Percentiles rank a stretch among this genome's conserved stretches.
These are phyloP conservation scores for Lagopus leucura DNA, from an alignment of 2,113 vertebrate species.

Conservation along the genomic window DNA sequence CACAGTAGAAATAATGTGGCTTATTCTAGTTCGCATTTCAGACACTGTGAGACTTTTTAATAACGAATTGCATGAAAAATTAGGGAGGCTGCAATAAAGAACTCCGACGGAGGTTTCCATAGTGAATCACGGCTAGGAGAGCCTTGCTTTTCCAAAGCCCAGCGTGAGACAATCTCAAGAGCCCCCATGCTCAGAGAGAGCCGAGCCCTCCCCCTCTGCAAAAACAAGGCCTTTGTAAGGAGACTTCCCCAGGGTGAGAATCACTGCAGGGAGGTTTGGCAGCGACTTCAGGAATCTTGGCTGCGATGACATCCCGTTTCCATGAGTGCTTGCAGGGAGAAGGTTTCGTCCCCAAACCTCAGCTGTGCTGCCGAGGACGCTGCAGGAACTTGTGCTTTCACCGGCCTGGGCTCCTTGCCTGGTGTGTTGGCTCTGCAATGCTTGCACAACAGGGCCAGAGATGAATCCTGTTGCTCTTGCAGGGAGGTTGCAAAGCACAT, in stretches of 20 bases:
- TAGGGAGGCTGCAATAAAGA: conserved; percentile 62
- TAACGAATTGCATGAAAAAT: conserved; percentile 64
- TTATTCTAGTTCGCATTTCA: conserved; percentile 40
- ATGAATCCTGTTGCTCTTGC: not conserved
- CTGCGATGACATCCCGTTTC: not conserved
- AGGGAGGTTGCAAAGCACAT: not conserved
- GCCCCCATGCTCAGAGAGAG: not conserved
- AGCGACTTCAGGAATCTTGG: not conserved
- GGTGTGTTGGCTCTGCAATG: not conserved
- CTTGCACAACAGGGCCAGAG: rapidly evolving
- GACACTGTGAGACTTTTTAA: conserved; percentile 57
- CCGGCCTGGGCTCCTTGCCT: not conserved
- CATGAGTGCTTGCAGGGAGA: rapidly evolving
- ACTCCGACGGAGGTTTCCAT: conserved; percentile 37
- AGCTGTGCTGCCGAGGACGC: not conserved
- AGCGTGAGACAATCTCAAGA: conserved; percentile 24
- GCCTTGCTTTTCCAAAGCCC: conserved; percentile 42
- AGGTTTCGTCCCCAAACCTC: not conserved
- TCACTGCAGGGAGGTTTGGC: not conserved
- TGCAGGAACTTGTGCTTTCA: not conserved
- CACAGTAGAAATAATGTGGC: conserved; percentile 28
- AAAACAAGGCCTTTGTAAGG: conserved; percentile 21
- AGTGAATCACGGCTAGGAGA: conserved; percentile 47
- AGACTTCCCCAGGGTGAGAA: conserved; percentile 9
- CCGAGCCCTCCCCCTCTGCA: not conserved